Evolutionary conservation across 2,888 invertebrate species (phyloP), one percentile per base, ranked within the genome.

Genomic region (Dendrolimus houi): DNA sequence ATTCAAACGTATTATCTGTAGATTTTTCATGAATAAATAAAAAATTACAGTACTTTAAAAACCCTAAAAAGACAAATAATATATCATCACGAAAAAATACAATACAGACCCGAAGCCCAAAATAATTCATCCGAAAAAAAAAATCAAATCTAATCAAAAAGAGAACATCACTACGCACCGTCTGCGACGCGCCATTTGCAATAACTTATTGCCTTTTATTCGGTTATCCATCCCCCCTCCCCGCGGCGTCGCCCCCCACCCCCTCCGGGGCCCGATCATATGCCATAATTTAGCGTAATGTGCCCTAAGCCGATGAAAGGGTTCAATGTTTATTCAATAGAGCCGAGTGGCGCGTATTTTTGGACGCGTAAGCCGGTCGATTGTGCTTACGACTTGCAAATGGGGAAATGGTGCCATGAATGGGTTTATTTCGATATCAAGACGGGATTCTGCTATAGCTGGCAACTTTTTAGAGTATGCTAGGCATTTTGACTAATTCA

Each of bases 131-230:
- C 47, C 12, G 47, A 12, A 47, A 47, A 47, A n/a, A 17, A 47
- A 47, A 47, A 10, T 47, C 47, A 47, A 47, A 47, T 9, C 10
- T 47, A 47, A 47, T 47, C 47, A 47, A 47, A 47, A 47, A 9
- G 47, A 47, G 47, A 47, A 47, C 60, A 53, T 61, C 61, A 54
- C 57, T 61, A 62, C 59, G 54, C 61, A 10, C 58, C 57, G 54
- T 58, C 55, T 29, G 66, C 61, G 65, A 64, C 64, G 62, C 68
- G 62, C 74, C 75, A 72, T 77, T 77, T 75, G 74, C 71, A 64
- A 74, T 78, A 77, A 78, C 71, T 77, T 74, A 78, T 72, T 74
- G 72, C 75, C 75, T 72, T 74, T 76, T 73, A 74, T 72, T 69
- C 71, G 60, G 59, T 60, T 60, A 63, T 64, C 56, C 59, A 10